Evolutionary conservation across 2,797 vertebrate species (phyloP).

Genomic region (Poeciliopsis turneri): DNA sequence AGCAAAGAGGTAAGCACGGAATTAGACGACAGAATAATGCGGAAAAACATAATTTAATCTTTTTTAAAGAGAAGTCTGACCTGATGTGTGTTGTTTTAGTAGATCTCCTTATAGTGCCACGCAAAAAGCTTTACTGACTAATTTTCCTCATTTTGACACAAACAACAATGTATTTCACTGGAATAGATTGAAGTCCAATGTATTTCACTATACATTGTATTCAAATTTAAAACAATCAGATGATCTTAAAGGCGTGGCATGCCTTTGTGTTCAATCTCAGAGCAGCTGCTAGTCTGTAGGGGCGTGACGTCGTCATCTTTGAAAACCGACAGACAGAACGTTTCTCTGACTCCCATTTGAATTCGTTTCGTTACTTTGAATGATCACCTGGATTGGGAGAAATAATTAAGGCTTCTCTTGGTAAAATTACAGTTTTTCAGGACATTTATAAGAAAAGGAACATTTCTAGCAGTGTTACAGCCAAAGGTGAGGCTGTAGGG

Average conservation of each 20-base stretch:
- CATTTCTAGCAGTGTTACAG: neutral
- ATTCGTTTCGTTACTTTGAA: neutral
- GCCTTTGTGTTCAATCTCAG: neutral
- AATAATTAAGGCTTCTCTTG: neutral
- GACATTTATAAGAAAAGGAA: neutral
- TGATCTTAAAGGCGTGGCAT: neutral
- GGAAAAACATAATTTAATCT: neutral
- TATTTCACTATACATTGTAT: neutral
- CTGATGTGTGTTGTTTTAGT: constrained; percentile 4
- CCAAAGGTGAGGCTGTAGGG: neutral
- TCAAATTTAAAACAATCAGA: too few relatives aligned
- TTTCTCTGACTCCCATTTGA: neutral
- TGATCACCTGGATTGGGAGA: neutral
- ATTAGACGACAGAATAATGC: too few relatives aligned
- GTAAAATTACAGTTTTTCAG: neutral
- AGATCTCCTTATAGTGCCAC: neutral
- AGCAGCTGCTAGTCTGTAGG: neutral
- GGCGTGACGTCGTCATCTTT: neutral
- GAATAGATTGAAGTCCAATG: too few relatives aligned
- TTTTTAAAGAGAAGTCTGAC: neutral
- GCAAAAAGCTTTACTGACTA: neutral
- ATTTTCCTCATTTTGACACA: neutral
- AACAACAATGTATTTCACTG: neutral
- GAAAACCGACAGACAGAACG: neutral
- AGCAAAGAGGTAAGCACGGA: constrained; percentile 87